Evolutionary conservation across 2,113 vertebrate species (phyloP).

Genomic region (Spilogale gracilis): DNA sequence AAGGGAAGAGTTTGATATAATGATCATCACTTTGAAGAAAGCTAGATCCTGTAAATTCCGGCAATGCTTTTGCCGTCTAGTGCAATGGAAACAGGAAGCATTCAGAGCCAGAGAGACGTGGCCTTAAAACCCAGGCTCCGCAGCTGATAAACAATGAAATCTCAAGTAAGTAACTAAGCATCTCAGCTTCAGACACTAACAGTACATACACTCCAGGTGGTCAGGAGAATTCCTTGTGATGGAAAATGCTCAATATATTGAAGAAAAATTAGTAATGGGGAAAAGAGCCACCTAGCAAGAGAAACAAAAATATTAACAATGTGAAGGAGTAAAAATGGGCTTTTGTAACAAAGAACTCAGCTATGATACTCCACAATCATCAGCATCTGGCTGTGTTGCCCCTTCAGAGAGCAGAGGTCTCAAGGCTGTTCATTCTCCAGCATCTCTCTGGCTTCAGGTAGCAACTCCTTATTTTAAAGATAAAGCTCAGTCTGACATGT

Average conservation of each 20-base stretch:
- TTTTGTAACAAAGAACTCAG: neutral
- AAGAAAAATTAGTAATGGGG: neutral
- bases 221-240: neutral
- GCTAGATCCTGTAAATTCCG: neutral
- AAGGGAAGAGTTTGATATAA: neutral
- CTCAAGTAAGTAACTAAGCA: neutral
- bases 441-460: neutral
- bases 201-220: neutral
- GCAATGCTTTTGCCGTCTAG: neutral
- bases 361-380: neutral
- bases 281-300: neutral
- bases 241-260: neutral
- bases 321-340: neutral
- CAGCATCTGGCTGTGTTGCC: neutral
- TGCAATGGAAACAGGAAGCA: constrained; percentile 15
- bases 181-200: neutral
- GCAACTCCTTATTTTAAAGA: constrained; percentile 26
- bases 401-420: neutral
- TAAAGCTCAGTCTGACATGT: neutral
- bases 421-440: neutral
- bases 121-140: neutral
- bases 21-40: neutral
- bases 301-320: neutral
- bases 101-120: neutral
- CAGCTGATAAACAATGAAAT: neutral